Evolutionary conservation across 1,140 invertebrate species (phyloP), one percentile per base, ranked within the genome.

Genomic region (Drosophila mayri): DNA sequence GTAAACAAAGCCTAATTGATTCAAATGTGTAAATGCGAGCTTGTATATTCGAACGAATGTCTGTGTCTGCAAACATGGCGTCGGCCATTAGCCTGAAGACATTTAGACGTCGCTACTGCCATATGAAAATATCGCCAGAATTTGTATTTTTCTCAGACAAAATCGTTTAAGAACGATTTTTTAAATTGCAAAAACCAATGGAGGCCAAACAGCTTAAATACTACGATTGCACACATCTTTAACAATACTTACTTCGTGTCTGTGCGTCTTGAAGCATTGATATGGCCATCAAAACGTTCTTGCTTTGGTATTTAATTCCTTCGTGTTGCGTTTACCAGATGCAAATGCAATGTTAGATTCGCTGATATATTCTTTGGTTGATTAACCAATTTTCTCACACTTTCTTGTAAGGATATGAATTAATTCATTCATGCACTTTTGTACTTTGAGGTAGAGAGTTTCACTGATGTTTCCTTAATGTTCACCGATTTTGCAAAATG

Each of bases 261-360:
- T 93, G 92, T 54, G 92, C 92, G 76, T 92, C 92, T 75, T 92
- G 92, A 11, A 92, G 82, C 80, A 92, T 78, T 61, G 92, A 92
- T 73, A 92, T 92, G 41, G 92, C 92, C 90, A 92, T 92, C 62
- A 54, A 61, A 50, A 49, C 41, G 30, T 49, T 71, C 16, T 60
- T 37, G 25, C 47, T 64, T n/a, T 32, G 64, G 32, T 55, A 47
- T 35, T 58, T 61, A 28, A 32, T 44, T 28, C 57, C 62, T 40
- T 50, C 35, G 55, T 58, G 20, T 71, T 67, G 62, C 55, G 38
- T 78, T 38, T 46, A 44, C 38, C 58, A 60, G 40, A 43, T 25
- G 60, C 55, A 71, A 78, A 58, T 75, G 47, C 70, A 52, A 68
- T 68, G 44, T 76, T 8, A 35, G n/a, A 35, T 60, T 71, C 30